Evolutionary conservation across 2,797 vertebrate species (phyloP), one percentile per base, ranked within the genome.

Genomic region (Balearica regulorum): DNA sequence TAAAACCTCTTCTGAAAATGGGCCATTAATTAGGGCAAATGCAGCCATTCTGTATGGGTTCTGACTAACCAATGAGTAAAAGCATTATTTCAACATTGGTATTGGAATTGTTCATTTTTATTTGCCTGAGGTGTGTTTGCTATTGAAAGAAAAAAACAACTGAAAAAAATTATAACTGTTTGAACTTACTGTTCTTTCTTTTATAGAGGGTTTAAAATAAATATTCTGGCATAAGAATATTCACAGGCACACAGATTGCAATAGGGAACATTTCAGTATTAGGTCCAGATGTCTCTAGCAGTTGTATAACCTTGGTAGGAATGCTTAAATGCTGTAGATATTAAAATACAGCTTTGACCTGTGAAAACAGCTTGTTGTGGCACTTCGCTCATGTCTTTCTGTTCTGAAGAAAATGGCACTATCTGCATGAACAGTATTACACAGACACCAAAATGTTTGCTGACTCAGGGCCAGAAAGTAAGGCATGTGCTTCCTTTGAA

Each of bases 1-100:
- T 96, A 97, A 96, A 96, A 20, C 54, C 51, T 83, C 14, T 69
- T 6, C 51, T 88, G 89, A 94, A 96, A 95, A 79, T 43, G 37
- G 89, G 89, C 13, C 84, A 91, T 92, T 95, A 97, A 97, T 96
- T 96, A 96, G 96, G 89, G 51, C 82, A 78, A 51, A 81, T 41
- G 39, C 33, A 75, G n/a, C 31, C 25, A 4, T 90, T 90, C 57
- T 85, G 24, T 58, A 49, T 83, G 64, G n/a, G n/a, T 83, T 87
- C 54, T 92, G n/a, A 70, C 64, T 57, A 87, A 54, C 13, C 26
- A 41, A 33, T 54, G 26, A 83, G 22, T 33, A 64, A 82, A 91
- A 66, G 5, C 44, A 19, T 73, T 57, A 68, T 71, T 94, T 93
- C 61, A 89, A 33, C 28, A 28, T 11, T 16, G 4, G 26, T 79